Evolutionary conservation across 2,113 vertebrate species (phyloP).

Genomic region (Larimichthys crocea): DNA sequence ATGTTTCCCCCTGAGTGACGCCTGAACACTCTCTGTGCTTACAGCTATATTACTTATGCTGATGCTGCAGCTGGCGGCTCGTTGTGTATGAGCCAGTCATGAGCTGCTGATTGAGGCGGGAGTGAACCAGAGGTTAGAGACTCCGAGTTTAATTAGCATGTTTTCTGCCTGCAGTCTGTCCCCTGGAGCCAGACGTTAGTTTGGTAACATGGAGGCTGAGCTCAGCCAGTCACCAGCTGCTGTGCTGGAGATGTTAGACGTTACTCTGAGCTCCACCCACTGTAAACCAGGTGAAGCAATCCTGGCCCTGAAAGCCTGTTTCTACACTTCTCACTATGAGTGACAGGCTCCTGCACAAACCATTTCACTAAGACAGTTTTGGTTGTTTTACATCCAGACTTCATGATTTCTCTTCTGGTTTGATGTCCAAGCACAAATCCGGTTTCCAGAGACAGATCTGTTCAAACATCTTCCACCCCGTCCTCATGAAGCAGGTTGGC

Average conservation of each 20-base stretch:
- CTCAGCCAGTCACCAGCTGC: not conserved
- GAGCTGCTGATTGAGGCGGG: conserved; percentile 27
- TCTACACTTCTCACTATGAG: not conserved
- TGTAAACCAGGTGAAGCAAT: too few species aligned
- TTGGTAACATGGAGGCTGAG: not conserved
- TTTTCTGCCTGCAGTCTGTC: not conserved
- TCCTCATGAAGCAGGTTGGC: not conserved
- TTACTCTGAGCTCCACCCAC: too few species aligned
- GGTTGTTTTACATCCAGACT: not conserved
- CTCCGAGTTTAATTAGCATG: conserved; percentile 14
- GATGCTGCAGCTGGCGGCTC: conserved; percentile 16
- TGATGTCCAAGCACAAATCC: not conserved
- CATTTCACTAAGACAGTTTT: not conserved
- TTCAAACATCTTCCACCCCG: not conserved
- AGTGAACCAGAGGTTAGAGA: not conserved
- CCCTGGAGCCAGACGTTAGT: not conserved
- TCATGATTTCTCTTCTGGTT: not conserved
- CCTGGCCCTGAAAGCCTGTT: too few species aligned
- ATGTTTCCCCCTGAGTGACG: conserved; percentile 21
- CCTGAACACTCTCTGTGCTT: conserved; percentile 13
- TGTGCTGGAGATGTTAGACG: too few species aligned
- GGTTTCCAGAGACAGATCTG: not conserved
- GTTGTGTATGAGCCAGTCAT: not conserved
- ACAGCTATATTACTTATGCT: conserved; percentile 42
- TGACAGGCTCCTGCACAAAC: not conserved